Conservation (phyloP, 2,797 vertebrate species). For the Dendrocincla tyrannina region DNA sequence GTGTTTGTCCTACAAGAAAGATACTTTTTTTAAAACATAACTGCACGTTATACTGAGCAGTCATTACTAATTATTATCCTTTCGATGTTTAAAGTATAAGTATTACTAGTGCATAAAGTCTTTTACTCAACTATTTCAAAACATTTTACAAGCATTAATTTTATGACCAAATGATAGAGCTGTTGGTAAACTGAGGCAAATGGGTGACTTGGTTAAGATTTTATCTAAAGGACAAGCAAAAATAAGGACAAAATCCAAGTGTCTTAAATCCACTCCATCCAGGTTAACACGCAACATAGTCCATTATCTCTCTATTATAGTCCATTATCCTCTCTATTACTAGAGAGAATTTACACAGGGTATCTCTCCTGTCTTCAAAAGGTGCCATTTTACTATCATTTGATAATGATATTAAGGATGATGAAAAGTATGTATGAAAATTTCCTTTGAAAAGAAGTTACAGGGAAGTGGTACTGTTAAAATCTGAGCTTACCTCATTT, state of each 20-base stretch:
- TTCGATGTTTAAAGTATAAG: neutral
- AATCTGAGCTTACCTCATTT: neutral
- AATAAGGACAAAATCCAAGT: neutral
- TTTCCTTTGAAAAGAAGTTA: neutral
- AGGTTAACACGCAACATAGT: neutral
- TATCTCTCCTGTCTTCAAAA: neutral
- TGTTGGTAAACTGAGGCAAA: neutral
- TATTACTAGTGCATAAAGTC: neutral
- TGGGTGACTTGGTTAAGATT: neutral
- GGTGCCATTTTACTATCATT: neutral
- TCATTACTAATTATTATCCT: neutral
- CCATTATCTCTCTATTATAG: neutral
- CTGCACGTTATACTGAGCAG: neutral
- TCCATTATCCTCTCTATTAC: neutral
- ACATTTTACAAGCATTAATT: neutral
- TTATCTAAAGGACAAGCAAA: neutral
- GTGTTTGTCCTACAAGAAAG: neutral
- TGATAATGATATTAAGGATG: neutral
- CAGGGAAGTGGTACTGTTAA: neutral
- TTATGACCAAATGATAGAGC: neutral
- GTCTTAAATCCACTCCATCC: neutral
- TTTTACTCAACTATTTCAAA: neutral
- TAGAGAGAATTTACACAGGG: neutral
- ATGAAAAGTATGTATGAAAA: neutral
- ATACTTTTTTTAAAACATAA: neutral